Evolutionary conservation across 2,888 invertebrate species (phyloP).

Genomic region (Melolontha melolontha): DNA sequence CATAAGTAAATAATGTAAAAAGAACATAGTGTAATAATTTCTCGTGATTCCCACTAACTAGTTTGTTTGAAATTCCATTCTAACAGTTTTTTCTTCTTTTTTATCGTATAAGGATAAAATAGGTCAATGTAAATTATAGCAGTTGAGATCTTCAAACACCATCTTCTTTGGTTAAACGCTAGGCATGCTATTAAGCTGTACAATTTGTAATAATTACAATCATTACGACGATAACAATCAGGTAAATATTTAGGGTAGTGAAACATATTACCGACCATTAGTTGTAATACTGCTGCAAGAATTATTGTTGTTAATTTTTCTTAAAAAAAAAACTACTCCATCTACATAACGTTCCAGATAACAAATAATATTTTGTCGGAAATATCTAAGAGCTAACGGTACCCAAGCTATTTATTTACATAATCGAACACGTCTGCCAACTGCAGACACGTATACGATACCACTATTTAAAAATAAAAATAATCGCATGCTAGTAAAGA

Average conservation of each 20-base stretch:
- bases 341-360: background rate
- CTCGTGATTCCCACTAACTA: too few relatives aligned
- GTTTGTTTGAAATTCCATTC: too few relatives aligned
- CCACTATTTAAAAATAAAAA: slow-evolving; percentile 4
- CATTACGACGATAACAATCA: slow-evolving; percentile 12
- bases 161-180: slow-evolving; percentile 9
- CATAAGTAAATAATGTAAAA: too few relatives aligned
- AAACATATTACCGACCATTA: slow-evolving; percentile 18
- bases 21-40: too few relatives aligned
- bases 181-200: slow-evolving; percentile 8
- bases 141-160: slow-evolving; percentile 16
- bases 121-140: slow-evolving; percentile 21
- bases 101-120: slow-evolving; percentile 1
- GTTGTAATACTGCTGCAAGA: slow-evolving; percentile 10
- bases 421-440: slow-evolving; percentile 6
- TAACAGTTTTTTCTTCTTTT: background rate
- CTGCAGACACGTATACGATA: slow-evolving; percentile 1
- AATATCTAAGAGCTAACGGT: background rate
- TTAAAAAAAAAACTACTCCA: background rate
- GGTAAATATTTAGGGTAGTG: slow-evolving; percentile 22
- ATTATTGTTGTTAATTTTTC: slow-evolving; percentile 4
- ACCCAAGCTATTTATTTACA: slow-evolving; percentile 8
- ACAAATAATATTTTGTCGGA: slow-evolving; percentile 1
- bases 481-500: background rate
- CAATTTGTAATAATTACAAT: slow-evolving; percentile 27